Evolutionary conservation across 2,888 invertebrate species (phyloP), one percentile per base, ranked within the genome.

Genomic region (Apamea anceps): DNA sequence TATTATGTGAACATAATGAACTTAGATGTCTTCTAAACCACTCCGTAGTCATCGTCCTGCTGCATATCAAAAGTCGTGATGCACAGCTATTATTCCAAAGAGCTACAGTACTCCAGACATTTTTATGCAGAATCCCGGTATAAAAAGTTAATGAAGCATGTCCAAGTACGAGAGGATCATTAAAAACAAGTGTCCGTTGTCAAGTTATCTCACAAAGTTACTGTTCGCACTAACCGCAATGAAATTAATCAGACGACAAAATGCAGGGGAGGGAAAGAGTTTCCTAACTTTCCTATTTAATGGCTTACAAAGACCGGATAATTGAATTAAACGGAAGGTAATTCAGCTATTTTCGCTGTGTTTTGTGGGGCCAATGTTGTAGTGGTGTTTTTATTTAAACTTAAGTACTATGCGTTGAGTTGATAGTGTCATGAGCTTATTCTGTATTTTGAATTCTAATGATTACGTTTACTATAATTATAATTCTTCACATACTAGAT

Each of bases 211-310:
- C 85, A 63, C 57, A 66, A 82, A 87, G 87, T 86, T 86, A 86
- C 87, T 78, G 88, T 85, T 81, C 81, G 75, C 84, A 79, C 86
- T 83, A 85, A 85, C 87, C 88, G 77, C 87, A 87, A 84, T 87
- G 77, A 87, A 87, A 87, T 87, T 87, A 85, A 85, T 87, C 83
- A 86, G 79, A 80, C 77, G 84, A 87, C 86, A 86, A 88, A 88
- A 84, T 84, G 77, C 87, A 80, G 75, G 79, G 72, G 65, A 80
- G 70, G 70, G 79, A 80, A 80, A 77, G 83, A 83, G 83, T 86
- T 87, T 76, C 51, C 70, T 77, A 87, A 87, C 80, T 85, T 79
- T 32, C 66, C 75, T 66, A 70, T 87, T 87, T 79, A 87, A 87
- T 85, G 78, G 77, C 74, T 87, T 83, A 85, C 86, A 83, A 83